A percentile compares a stretch with the other conserved stretches of the same genome.
Evolutionary conservation across 64 coral and sea anemone genomes (phyloP).

Genomic region (Stylophora pistillata): DNA sequence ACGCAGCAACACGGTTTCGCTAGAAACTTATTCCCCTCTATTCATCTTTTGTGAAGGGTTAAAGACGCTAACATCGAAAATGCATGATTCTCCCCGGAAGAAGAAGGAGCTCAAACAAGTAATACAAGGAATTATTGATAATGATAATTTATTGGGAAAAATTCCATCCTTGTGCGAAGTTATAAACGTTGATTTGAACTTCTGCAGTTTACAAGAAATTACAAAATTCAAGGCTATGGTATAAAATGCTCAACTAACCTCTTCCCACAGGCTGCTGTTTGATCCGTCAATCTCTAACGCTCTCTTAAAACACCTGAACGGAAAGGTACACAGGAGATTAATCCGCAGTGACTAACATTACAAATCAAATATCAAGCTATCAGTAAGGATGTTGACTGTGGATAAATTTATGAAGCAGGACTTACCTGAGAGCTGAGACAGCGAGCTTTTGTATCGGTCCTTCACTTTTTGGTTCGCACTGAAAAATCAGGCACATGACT

Average conservation of each 20-base stretch:
- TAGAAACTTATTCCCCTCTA: too few species aligned
- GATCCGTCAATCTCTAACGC: slow-evolving; percentile 87
- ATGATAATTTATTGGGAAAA: too few species aligned
- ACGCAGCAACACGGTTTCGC: too few species aligned
- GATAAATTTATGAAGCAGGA: not conserved
- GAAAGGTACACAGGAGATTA: not conserved
- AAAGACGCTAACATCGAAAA: too few species aligned
- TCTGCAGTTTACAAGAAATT: not conserved
- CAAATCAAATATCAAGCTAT: too few species aligned
- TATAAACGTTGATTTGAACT: too few species aligned
- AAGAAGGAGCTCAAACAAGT: too few species aligned
- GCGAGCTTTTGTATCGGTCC: slow-evolving; percentile 98
- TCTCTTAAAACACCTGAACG: slow-evolving; percentile 86
- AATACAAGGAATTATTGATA: too few species aligned
- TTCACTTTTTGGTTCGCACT: slow-evolving; percentile 98
- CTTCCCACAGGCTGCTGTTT: slow-evolving; percentile 91
- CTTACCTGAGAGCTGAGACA: slow-evolving; percentile 84
- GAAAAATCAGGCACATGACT: not conserved
- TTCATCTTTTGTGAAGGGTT: too few species aligned
- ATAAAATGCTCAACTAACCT: slow-evolving; percentile 33
- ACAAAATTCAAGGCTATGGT: not conserved
- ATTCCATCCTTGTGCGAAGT: too few species aligned
- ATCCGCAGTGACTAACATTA: too few species aligned
- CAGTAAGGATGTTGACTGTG: not conserved
- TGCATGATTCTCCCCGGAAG: too few species aligned